Conservation (phyloP, 2,797 vertebrate genomes). For the Mallotus villosus region DNA sequence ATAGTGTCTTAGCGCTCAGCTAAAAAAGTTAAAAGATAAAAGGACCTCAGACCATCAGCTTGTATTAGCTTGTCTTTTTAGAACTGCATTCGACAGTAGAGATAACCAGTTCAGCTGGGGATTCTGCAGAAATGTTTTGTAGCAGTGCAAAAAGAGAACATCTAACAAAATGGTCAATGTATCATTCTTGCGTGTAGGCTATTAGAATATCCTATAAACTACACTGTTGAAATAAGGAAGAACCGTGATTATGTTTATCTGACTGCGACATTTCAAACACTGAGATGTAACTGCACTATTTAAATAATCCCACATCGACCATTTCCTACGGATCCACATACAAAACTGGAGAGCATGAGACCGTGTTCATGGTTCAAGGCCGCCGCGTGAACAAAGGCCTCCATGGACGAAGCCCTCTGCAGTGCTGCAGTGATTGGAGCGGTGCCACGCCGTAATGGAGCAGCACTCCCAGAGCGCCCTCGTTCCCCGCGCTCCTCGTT, state of each 20-base stretch:
- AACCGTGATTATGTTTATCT: too few relatives aligned
- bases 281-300: too few relatives aligned
- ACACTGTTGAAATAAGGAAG: too few relatives aligned
- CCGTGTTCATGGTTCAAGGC: slow-evolving; percentile 5
- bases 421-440: slow-evolving; percentile 49
- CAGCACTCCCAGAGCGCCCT: slow-evolving; percentile 55
- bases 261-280: too few relatives aligned
- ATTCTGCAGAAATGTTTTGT: slow-evolving; percentile 66
- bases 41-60: slow-evolving; percentile 56
- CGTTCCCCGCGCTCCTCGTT: slow-evolving; percentile 59
- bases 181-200: too few relatives aligned
- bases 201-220: background rate
- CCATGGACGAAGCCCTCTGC: slow-evolving; percentile 28
- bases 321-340: background rate
- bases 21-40: slow-evolving; percentile 65
- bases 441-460: slow-evolving; percentile 63
- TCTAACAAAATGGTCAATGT: too few relatives aligned
- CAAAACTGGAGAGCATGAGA: background rate
- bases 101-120: slow-evolving; percentile 45
- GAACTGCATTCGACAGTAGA: slow-evolving; percentile 29
- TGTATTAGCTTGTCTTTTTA: slow-evolving; percentile 47
- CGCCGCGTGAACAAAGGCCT: slow-evolving; percentile 47
- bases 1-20: slow-evolving; percentile 61
- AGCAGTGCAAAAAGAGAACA: slow-evolving; percentile 43
- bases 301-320: background rate